These are phyloP conservation scores for Microctonus aethiopoides DNA, from an alignment of 2,888 invertebrate species.

Conservation along the genomic window DNA sequence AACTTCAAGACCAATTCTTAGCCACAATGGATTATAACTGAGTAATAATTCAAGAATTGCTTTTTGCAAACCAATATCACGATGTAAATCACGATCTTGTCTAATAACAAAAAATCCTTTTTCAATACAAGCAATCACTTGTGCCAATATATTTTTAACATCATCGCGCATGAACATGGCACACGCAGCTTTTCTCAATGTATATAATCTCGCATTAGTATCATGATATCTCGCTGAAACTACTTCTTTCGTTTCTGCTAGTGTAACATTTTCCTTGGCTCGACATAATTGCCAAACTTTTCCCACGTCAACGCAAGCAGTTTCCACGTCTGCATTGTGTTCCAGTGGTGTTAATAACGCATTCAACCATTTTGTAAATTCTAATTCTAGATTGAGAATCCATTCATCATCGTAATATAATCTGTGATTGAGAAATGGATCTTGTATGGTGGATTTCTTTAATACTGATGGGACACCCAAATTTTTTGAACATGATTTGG, in stretches of 20 bases:
- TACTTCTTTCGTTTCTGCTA: conserved; percentile 78
- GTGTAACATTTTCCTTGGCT: conserved; percentile 72
- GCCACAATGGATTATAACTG: conserved; percentile 91
- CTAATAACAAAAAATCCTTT: conserved; percentile 80
- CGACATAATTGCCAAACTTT: conserved; percentile 81
- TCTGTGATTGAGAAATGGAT: conserved; percentile 76
- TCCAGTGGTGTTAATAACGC: conserved; percentile 79
- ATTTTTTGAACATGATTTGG: conserved; percentile 51
- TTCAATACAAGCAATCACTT: conserved; percentile 78
- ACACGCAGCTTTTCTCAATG: conserved; percentile 76
- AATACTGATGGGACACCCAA: neutral
- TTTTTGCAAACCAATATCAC: conserved; percentile 84
- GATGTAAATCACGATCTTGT: conserved; percentile 82
- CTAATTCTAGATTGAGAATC: conserved; percentile 76
- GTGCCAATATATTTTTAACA: conserved; percentile 74
- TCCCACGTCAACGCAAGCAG: conserved; percentile 77
- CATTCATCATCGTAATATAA: conserved; percentile 78
- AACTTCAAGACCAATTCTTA: conserved; percentile 88
- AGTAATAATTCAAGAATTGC: conserved; percentile 80
- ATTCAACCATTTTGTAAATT: conserved; percentile 85
- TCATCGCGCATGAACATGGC: conserved; percentile 73
- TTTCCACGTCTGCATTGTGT: conserved; percentile 72
- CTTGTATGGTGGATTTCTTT: conserved; percentile 66
- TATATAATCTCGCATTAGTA: conserved; percentile 74
- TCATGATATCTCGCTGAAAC: conserved; percentile 74